Evolutionary conservation across 1,140 invertebrate species (phyloP).

Genomic region (Danaus melanippus): DNA sequence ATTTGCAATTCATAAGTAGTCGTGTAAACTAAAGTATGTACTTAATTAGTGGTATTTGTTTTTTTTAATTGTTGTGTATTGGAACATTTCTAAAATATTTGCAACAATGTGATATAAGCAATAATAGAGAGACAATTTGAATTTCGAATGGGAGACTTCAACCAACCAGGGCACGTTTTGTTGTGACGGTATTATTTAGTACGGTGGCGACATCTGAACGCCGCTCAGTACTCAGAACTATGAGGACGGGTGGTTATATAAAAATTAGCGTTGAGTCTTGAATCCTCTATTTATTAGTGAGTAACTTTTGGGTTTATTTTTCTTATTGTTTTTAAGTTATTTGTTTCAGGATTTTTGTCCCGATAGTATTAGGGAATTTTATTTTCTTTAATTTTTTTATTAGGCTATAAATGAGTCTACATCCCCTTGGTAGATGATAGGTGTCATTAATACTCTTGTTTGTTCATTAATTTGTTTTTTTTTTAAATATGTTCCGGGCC

Average conservation of each 20-base stretch:
- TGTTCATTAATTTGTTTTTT: constrained; percentile 63
- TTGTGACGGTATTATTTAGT: too few species aligned
- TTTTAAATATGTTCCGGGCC: constrained; percentile 60
- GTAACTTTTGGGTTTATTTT: constrained; percentile 70
- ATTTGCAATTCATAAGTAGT: constrained; percentile 40
- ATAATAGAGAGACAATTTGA: constrained; percentile 59
- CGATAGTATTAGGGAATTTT: constrained; percentile 72
- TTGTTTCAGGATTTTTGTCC: constrained; percentile 72
- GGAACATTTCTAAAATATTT: constrained; percentile 51
- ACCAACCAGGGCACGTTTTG: constrained; percentile 19
- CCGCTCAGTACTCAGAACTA: constrained; percentile 32
- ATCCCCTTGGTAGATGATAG: constrained; percentile 53
- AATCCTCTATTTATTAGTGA: constrained; percentile 70
- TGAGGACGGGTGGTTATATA: constrained; percentile 28
- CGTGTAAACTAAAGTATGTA: constrained; percentile 57
- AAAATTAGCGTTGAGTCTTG: constrained; percentile 55
- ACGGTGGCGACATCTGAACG: constrained; percentile 17
- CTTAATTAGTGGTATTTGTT: constrained; percentile 69
- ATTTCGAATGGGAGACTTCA: constrained; percentile 48
- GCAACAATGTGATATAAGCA: constrained; percentile 68
- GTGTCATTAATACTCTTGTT: constrained; percentile 69
- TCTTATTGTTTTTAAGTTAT: constrained; percentile 72
- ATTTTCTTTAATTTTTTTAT: constrained; percentile 66
- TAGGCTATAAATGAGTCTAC: constrained; percentile 63
- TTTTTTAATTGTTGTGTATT: constrained; percentile 51